Percentiles rank a stretch among this genome's conserved stretches.
Conservation (phyloP, 2,113 vertebrate species). For the Gymnogyps californianus region DNA sequence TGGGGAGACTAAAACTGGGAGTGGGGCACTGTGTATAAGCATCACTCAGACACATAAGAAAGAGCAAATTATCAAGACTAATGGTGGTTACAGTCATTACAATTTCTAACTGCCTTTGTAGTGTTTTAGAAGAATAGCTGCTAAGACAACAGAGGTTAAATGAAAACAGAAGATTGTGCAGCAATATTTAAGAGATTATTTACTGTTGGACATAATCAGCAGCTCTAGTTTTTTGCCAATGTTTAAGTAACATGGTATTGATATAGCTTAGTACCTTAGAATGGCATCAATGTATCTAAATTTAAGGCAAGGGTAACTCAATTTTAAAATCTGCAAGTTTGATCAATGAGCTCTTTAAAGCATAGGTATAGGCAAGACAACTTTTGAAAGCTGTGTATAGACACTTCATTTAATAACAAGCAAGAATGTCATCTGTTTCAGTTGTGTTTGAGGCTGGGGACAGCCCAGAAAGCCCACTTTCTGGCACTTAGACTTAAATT, state of each 20-base stretch:
- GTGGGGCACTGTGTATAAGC: not conserved
- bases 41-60: not conserved
- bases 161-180: not conserved
- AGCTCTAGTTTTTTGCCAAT: not conserved
- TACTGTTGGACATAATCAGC: not conserved
- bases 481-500: not conserved
- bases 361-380: not conserved
- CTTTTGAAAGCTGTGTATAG: not conserved
- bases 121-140: slow-evolving; percentile 18
- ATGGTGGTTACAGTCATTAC: not conserved
- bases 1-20: not conserved
- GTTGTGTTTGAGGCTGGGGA: not conserved
- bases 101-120: not conserved
- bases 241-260: not conserved
- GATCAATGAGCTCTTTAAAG: not conserved
- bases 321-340: not conserved
- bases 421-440: not conserved
- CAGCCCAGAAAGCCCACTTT: not conserved
- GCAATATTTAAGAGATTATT: not conserved
- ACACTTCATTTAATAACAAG: not conserved
- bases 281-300: not conserved
- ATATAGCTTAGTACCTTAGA: not conserved
- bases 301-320: not conserved
- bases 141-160: slow-evolving; percentile 1
- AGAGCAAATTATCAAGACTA: not conserved